Conservation (phyloP, 1,140 invertebrate species). For the Caenorhabditis latens region DNA sequence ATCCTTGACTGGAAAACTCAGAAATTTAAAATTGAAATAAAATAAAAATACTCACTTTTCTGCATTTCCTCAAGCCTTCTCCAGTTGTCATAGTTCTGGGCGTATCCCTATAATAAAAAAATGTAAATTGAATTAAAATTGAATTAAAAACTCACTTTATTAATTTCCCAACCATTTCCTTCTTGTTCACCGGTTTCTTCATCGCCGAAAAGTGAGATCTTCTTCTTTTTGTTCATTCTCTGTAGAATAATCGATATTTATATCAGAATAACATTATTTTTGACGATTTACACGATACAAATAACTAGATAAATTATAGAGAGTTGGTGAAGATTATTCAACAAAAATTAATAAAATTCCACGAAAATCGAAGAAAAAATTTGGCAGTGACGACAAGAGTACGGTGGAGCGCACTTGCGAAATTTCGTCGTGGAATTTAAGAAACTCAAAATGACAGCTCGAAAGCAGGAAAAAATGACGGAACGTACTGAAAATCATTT, state of each 20-base stretch:
- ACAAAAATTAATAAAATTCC: neutral
- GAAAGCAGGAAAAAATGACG: too few relatives aligned
- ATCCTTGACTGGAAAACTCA: conserved; percentile 83
- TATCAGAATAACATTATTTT: neutral
- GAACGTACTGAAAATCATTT: too few relatives aligned
- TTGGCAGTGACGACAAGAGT: neutral
- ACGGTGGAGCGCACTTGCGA: neutral
- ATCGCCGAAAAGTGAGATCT: conserved; percentile 60
- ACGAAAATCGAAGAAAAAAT: neutral
- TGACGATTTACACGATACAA: neutral
- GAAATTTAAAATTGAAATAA: conserved; percentile 41
- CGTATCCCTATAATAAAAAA: conserved; percentile 81
- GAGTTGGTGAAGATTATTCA: neutral
- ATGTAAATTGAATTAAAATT: conserved; percentile 83
- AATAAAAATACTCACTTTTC: conserved; percentile 82
- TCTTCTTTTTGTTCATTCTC: conserved; percentile 61
- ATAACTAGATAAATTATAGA: neutral
- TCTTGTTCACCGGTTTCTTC: conserved; percentile 78
- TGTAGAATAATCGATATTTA: neutral
- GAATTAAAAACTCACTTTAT: conserved; percentile 64
- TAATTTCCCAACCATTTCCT: conserved; percentile 68
- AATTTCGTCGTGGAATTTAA: neutral
- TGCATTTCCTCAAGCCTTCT: conserved; percentile 88
- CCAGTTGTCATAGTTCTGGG: conserved; percentile 86
- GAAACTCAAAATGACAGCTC: too few relatives aligned